phyloP scores from a whole-genome alignment of 92 coral and sea anemone genomes.

The Anthopleura xanthogrammica region DNA sequence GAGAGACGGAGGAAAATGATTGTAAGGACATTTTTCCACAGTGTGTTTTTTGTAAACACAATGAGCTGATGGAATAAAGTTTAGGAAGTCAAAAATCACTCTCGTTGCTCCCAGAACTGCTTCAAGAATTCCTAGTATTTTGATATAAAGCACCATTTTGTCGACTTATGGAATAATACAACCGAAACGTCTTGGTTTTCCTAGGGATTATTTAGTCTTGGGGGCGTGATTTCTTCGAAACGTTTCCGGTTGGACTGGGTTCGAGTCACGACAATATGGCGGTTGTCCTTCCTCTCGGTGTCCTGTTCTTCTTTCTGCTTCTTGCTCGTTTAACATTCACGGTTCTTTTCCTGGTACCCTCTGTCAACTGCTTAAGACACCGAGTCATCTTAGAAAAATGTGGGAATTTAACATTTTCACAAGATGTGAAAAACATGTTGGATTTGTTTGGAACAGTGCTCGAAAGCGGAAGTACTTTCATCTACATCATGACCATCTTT shows the following conservation, averaged over 20 bases:
- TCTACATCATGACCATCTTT: conserved; percentile 28
- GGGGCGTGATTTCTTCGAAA: not conserved
- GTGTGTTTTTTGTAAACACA: conserved; percentile 59
- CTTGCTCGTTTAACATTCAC: not conserved
- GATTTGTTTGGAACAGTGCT: conserved; percentile 55
- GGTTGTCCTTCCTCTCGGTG: not conserved
- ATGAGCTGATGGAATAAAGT: conserved; percentile 37
- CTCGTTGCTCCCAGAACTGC: conserved; percentile 40
- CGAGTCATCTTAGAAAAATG: conserved; percentile 56
- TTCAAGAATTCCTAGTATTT: conserved; percentile 36
- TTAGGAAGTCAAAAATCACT: conserved; percentile 45
- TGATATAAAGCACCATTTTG: not conserved
- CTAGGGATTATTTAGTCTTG: not conserved
- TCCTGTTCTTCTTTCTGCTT: not conserved
- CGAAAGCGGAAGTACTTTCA: conserved; percentile 44
- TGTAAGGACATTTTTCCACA: conserved; percentile 40
- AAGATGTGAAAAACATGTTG: conserved; percentile 35
- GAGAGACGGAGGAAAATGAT: conserved; percentile 22
- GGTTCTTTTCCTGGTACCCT: conserved; percentile 22
- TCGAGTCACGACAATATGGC: not conserved
- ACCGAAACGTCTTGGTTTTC: not conserved
- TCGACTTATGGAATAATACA: not conserved
- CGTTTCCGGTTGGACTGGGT: not conserved
- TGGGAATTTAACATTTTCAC: conserved; percentile 52
- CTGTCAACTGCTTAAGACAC: conserved; percentile 47